phyloP scores from a whole-genome alignment of 2,888 invertebrate species.

The Sarcophaga caerulescens region DNA sequence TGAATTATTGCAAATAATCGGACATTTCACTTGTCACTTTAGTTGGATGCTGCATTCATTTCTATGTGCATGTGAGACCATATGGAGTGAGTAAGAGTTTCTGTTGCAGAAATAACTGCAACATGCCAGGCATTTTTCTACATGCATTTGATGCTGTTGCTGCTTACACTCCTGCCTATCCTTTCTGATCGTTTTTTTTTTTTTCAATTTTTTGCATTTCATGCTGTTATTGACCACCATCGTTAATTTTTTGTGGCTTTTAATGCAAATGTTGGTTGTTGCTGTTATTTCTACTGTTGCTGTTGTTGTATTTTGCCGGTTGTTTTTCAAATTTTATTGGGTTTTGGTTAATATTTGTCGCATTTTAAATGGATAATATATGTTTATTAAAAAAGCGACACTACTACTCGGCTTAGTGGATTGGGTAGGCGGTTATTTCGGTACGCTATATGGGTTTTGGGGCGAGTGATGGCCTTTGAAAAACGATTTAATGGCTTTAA shows the following conservation, averaged over 20 bases:
- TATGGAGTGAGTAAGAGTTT: not conserved
- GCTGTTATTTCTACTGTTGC: constrained; percentile 18
- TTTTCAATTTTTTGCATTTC: constrained; percentile 19
- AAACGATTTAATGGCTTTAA: constrained; percentile 44
- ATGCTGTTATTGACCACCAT: constrained; percentile 69
- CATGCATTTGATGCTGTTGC: constrained; percentile 17
- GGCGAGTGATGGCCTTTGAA: not conserved
- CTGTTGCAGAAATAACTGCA: constrained; percentile 7
- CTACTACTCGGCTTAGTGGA: too few species aligned
- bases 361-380: constrained; percentile 68
- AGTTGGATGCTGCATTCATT: constrained; percentile 33
- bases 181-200: not conserved
- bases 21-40: constrained; percentile 81
- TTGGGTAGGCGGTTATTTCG: too few species aligned
- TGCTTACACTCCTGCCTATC: constrained; percentile 12
- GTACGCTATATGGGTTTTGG: too few species aligned
- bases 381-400: constrained; percentile 61
- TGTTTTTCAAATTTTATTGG: constrained; percentile 66
- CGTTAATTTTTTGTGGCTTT: constrained; percentile 69
- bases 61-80: not conserved
- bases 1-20: constrained; percentile 79
- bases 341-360: constrained; percentile 67
- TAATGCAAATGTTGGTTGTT: constrained; percentile 66
- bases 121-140: constrained; percentile 11
- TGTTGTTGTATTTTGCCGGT: constrained; percentile 46